These are phyloP conservation scores for Arenaria interpres DNA, from an alignment of 2,113 vertebrate genomes.

Conservation along the genomic window DNA sequence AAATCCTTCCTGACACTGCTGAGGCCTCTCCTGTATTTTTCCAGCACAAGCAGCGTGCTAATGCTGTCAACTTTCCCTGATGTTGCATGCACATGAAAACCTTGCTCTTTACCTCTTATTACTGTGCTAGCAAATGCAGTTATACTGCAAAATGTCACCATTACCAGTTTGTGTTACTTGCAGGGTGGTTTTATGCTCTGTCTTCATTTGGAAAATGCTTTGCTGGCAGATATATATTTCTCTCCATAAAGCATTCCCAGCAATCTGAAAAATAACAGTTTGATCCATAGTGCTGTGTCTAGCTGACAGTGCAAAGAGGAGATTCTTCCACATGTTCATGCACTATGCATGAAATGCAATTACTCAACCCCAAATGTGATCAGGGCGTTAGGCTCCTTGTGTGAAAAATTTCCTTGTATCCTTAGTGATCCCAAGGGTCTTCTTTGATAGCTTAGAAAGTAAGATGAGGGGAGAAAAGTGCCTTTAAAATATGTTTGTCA, in stretches of 20 bases:
- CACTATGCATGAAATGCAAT: conserved; percentile 48
- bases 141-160: conserved; percentile 39
- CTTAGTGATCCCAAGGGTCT: neutral
- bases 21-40: neutral
- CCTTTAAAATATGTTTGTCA: neutral
- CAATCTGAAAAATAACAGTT: conserved; percentile 39
- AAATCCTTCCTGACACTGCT: neutral
- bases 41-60: neutral
- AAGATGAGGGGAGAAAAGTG: neutral
- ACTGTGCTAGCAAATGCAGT: neutral
- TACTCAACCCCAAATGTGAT: neutral
- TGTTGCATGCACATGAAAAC: neutral
- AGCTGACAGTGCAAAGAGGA: conserved; percentile 44
- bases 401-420: conserved; percentile 7
- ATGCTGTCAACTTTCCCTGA: neutral
- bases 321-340: neutral
- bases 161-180: conserved; percentile 11
- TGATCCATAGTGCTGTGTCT: conserved; percentile 18
- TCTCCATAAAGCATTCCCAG: conserved; percentile 23
- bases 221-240: conserved; percentile 53
- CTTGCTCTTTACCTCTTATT: neutral
- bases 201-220: conserved; percentile 65
- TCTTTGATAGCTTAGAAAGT: conserved; percentile 14
- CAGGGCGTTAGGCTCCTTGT: neutral
- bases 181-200: conserved; percentile 38